These are phyloP conservation scores for Chionomys nivalis DNA, from an alignment of 2,113 vertebrate genomes.

Conservation along the genomic window DNA sequence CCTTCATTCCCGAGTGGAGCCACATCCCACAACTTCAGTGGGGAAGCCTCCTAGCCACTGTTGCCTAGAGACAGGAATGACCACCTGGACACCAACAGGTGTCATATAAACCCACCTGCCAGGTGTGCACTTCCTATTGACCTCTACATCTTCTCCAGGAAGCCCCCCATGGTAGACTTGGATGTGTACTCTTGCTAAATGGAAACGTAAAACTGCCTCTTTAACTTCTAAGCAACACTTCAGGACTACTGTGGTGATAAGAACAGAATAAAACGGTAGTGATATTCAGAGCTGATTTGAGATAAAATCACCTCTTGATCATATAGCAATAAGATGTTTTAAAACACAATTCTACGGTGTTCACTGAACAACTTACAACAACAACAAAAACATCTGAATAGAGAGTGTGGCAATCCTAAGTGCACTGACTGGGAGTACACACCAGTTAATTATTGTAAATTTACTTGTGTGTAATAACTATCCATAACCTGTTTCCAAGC, in stretches of 20 bases:
- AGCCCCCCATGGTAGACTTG: neutral
- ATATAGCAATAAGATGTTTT: too few relatives aligned
- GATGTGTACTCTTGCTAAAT: neutral
- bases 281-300: too few relatives aligned
- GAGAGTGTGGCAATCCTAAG: too few relatives aligned
- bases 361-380: too few relatives aligned
- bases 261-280: too few relatives aligned
- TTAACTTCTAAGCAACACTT: too few relatives aligned
- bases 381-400: too few relatives aligned
- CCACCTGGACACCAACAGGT: rapidly evolving
- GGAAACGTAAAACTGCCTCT: too few relatives aligned
- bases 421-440: neutral
- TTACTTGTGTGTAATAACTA: neutral
- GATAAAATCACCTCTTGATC: too few relatives aligned
- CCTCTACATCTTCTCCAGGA: neutral
- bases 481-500: neutral
- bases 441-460: neutral
- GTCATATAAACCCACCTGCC: too few relatives aligned
- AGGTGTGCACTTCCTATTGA: rapidly evolving
- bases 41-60: neutral
- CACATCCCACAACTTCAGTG: neutral
- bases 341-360: too few relatives aligned
- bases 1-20: neutral
- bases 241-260: too few relatives aligned
- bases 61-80: neutral